A percentile compares a stretch with the other conserved stretches of the same genome.
phyloP scores from a whole-genome alignment of 2,797 vertebrate genomes.

The Cercopithecus diana region DNA sequence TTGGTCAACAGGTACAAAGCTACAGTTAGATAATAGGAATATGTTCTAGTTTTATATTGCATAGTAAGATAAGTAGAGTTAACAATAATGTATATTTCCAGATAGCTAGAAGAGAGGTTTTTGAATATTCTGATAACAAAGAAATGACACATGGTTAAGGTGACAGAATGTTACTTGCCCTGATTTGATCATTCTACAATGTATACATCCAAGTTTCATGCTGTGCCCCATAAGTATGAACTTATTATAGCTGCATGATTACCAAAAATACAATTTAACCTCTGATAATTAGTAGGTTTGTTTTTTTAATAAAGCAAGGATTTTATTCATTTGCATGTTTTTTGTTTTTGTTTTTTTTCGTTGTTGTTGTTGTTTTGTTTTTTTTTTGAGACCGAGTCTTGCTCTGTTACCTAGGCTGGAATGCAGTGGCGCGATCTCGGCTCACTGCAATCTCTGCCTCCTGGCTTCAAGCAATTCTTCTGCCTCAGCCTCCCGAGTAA shows the following conservation, averaged over 20 bases:
- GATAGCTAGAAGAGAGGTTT: neutral
- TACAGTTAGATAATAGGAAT: neutral
- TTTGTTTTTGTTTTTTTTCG: neutral
- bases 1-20: neutral
- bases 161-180: neutral
- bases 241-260: neutral
- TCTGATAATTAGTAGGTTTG: neutral
- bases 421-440: accelerated
- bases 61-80: neutral
- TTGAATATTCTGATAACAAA: neutral
- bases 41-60: neutral
- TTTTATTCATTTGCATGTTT: neutral
- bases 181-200: neutral
- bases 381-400: neutral
- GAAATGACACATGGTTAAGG: neutral
- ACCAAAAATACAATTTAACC: neutral
- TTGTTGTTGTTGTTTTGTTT: neutral
- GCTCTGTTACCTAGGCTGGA: neutral
- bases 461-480: neutral
- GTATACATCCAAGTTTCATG: too few relatives aligned
- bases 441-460: neutral
- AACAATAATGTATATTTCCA: neutral
- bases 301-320: neutral
- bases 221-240: neutral
- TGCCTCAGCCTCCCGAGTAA: neutral